phyloP scores from a whole-genome alignment of 2,888 invertebrate species.

The Sinotaia quadrata region DNA sequence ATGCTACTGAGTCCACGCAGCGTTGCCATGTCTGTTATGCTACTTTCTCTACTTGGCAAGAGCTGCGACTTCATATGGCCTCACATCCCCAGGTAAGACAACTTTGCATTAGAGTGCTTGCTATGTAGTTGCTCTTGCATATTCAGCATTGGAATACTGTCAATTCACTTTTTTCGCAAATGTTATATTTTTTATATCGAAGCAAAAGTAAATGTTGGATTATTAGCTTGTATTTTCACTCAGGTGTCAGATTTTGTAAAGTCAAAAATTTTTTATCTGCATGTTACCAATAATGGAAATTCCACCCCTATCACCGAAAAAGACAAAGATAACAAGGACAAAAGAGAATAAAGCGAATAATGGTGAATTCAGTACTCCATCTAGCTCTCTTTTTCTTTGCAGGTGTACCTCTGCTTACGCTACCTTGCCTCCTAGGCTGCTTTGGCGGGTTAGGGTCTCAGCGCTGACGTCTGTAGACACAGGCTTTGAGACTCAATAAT shows the following conservation, averaged over 20 bases:
- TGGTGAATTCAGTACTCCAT: conserved; percentile 25
- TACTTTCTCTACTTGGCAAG: conserved; percentile 57
- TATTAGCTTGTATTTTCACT: background rate
- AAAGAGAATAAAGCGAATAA: conserved; percentile 10
- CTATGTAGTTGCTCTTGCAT: background rate
- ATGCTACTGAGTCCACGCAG: conserved; percentile 61
- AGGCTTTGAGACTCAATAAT: conserved; percentile 21
- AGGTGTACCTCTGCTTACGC: conserved; percentile 27
- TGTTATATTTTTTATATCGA: background rate
- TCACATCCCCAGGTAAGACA: conserved; percentile 50
- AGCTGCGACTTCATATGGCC: conserved; percentile 60
- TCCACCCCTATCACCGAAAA: too few species aligned
- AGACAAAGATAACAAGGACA: too few species aligned
- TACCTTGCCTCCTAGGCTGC: conserved; percentile 30
- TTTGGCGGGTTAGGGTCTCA: conserved; percentile 21
- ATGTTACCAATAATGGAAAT: too few species aligned
- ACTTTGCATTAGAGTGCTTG: background rate
- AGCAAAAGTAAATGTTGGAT: background rate
- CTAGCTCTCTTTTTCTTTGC: conserved; percentile 23
- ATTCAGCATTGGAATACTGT: conserved; percentile 14
- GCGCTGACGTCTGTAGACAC: conserved; percentile 15
- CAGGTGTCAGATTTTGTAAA: background rate
- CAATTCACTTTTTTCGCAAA: conserved; percentile 25
- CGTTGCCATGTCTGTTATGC: conserved; percentile 61
- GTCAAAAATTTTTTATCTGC: too few species aligned